Base-by-base conservation (phyloP, 2,797 vertebrate species). In the Mastacembelus armatus region DNA sequence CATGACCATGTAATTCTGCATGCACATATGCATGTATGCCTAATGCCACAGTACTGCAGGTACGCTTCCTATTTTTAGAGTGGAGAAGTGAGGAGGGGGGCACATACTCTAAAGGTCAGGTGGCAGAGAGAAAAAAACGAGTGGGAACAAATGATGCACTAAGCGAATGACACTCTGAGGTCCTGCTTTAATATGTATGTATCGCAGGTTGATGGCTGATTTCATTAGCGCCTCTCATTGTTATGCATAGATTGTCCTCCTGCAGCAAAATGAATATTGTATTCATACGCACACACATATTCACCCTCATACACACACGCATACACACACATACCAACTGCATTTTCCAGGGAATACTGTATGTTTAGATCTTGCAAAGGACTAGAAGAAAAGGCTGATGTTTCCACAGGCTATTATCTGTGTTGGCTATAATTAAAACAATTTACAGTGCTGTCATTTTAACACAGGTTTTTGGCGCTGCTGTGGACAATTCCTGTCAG, bases 241-340 rank as follows among this genome's bases (percentile, higher is more conserved):
- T 98, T 98, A 98, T 99, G 97, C 97, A 97, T 95, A 94, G 96
- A 94, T 94, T 96, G 96, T 98, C 96, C 96, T 98, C 95, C 96
- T 99, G 97, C 97, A 98, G 97, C 95, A 99, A 96, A 98, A 98
- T 96, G 96, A 97, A 96, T 97, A 95, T 96, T 96, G 95, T 96
- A 96, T 97, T 96, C 95, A 94, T 92, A 85, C 83, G 89, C 92
- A 71, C 88, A 86, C 89, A 73, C 87, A 85, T 65, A 42, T 89
- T 67, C 87, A 79, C 89, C 88, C 56, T 22, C 94, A 92, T 90
- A 73, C 87, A 91, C 88, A 59, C 83, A 89, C 89, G 82, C 87
- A 88, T 66, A 56, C 61, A 35, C 93, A 90, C 88, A 80, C 87
- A 89, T 74, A 22, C 66, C 75, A 80, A 77, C 73, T 10, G 87